phyloP scores from a whole-genome alignment of 2,888 invertebrate species.

The Diplolepis rosae region DNA sequence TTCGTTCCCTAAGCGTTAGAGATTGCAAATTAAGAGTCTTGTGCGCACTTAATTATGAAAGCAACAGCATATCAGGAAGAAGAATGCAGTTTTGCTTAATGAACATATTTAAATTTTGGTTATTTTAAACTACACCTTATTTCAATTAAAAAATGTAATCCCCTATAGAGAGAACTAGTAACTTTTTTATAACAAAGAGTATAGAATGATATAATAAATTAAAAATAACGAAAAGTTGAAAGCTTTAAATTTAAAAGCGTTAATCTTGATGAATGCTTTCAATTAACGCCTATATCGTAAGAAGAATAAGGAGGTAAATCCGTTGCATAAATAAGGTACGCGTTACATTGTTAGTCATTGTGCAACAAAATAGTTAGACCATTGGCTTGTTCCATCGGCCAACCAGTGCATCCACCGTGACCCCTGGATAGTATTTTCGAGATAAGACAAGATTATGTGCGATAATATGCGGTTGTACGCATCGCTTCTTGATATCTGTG shows the following conservation, averaged over 20 bases:
- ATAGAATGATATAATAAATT: neutral
- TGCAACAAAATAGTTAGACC: neutral
- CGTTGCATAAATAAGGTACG: too few species aligned
- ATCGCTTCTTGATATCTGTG: neutral
- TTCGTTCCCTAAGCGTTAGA: neutral
- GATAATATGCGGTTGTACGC: conserved; percentile 35
- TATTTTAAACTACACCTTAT: too few species aligned
- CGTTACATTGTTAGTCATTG: too few species aligned
- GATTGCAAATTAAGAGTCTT: conserved; percentile 15
- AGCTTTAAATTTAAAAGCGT: neutral
- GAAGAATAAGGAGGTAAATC: neutral
- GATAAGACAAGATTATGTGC: conserved; percentile 39
- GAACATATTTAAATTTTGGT: too few species aligned
- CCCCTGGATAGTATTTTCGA: conserved; percentile 46
- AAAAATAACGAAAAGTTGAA: neutral
- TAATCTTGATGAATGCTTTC: too few species aligned
- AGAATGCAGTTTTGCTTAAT: too few species aligned
- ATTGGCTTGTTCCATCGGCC: conserved; percentile 17
- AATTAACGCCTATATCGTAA: neutral
- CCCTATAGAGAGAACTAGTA: too few species aligned
- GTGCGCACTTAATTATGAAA: too few species aligned
- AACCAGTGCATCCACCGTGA: conserved; percentile 60
- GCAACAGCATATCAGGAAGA: too few species aligned
- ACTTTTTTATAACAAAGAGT: too few species aligned
- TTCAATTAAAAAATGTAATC: too few species aligned